Evolutionary conservation across 2,888 invertebrate species (phyloP), one percentile per base, ranked within the genome.

Genomic region (Keiferia lycopersicella): DNA sequence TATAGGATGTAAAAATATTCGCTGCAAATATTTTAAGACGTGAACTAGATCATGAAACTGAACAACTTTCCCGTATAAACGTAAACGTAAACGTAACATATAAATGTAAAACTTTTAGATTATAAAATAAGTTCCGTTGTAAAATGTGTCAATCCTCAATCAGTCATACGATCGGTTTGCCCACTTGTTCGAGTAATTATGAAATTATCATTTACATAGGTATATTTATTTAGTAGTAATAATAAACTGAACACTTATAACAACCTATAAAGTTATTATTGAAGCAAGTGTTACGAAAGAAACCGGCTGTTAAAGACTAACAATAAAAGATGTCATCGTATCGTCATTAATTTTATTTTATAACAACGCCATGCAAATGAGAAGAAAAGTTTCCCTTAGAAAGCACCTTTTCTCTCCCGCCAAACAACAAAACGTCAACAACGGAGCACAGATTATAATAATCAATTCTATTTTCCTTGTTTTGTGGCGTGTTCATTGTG

Each of bases 161-260:
- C n/a, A n/a, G n/a, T n/a, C n/a, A n/a, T n/a, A n/a, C n/a, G n/a
- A 48, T 30, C 34, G 30, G 56, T 61, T 61, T 48, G 39, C 62
- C 62, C 62, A 62, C 62, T n/a, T 62, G 53, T 53, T 22, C 53
- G 53, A 62, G 48, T 34, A 30, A 62, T 61, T 38, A 51, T 18
- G 12, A 10, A 53, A 39, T 51, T 51, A 51, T 50, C 30, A 50
- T 50, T 48, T 8, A 16, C 30, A 26, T n/a, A n/a, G n/a, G n/a
- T 11, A 16, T 7, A 16, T 60, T 59, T n/a, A n/a, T n/a, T n/a
- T n/a, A n/a, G n/a, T n/a, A n/a, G n/a, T n/a, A n/a, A n/a, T 30
- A 30, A 30, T 34, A 34, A 26, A n/a, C 22, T 48, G 6, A 45
- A 14, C 14, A 41, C 12, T 3, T n/a, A n/a, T n/a, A n/a, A n/a